phyloP scores from a whole-genome alignment of 2,797 vertebrate species.

The Staurois parvus region DNA sequence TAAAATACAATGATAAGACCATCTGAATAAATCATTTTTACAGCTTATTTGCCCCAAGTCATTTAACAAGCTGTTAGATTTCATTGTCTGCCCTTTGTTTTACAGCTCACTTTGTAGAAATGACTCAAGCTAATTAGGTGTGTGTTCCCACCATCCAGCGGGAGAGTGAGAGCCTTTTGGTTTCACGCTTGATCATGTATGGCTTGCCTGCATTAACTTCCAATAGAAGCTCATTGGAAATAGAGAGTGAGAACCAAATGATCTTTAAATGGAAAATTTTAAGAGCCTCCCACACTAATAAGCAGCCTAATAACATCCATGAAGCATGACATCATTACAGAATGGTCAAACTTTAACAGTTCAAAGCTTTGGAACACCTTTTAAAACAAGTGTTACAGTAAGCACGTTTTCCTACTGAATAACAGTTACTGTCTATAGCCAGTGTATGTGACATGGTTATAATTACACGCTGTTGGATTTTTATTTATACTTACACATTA shows the following conservation, averaged over 20 bases:
- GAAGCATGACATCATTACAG: too few species aligned
- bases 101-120: slow-evolving; percentile 43
- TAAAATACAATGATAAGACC: slow-evolving; percentile 51
- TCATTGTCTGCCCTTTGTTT: slow-evolving; percentile 45
- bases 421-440: too few species aligned
- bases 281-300: too few species aligned
- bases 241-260: slow-evolving; percentile 9
- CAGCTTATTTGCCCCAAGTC: slow-evolving; percentile 39
- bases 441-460: not conserved
- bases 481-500: not conserved
- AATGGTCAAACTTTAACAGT: too few species aligned
- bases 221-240: slow-evolving; percentile 7
- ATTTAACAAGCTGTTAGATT: slow-evolving; percentile 50
- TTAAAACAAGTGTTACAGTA: too few species aligned
- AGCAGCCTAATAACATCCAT: too few species aligned
- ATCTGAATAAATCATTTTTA: slow-evolving; percentile 53
- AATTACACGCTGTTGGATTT: not conserved
- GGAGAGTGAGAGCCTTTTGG: not conserved
- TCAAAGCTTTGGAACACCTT: too few species aligned
- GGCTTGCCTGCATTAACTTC: slow-evolving; percentile 27
- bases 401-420: too few species aligned
- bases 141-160: not conserved
- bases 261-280: slow-evolving; percentile 20
- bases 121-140: slow-evolving; percentile 45
- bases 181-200: slow-evolving; percentile 29